These are phyloP conservation scores for Trissolcus brochymenae DNA, from an alignment of 2,888 invertebrate genomes.

Conservation along the genomic window DNA sequence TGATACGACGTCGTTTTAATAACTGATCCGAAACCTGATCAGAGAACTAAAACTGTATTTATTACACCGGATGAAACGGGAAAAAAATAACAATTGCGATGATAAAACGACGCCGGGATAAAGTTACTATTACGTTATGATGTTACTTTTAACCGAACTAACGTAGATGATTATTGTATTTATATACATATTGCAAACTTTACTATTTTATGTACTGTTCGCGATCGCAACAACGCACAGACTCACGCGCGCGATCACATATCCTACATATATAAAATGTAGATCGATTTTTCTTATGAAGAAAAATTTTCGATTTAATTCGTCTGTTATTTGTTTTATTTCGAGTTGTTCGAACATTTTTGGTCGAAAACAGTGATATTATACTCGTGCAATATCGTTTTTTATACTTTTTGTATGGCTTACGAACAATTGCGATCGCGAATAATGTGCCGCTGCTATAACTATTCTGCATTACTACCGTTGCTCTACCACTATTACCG, in stretches of 20 bases:
- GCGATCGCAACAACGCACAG: conserved; percentile 55
- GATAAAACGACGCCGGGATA: conserved; percentile 66
- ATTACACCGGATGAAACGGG: background rate
- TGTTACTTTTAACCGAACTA: conserved; percentile 71
- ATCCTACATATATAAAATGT: conserved; percentile 1
- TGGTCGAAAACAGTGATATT: background rate
- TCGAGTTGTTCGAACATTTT: too few relatives aligned
- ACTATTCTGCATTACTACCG: conserved; percentile 52
- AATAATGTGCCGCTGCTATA: conserved; percentile 46
- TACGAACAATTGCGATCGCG: conserved; percentile 52
- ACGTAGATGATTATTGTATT: conserved; percentile 68
- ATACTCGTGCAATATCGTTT: conserved; percentile 28
- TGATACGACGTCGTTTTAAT: conserved; percentile 61
- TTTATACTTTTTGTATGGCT: conserved; percentile 46
- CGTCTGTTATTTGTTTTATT: too few relatives aligned
- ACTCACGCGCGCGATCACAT: conserved; percentile 19
- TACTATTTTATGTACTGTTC: conserved; percentile 60
- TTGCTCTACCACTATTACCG: conserved; percentile 46
- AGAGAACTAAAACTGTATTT: background rate
- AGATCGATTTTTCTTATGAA: background rate
- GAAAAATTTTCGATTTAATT: background rate
- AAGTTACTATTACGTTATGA: conserved; percentile 74
- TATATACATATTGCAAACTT: conserved; percentile 66
- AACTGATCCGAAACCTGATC: background rate
- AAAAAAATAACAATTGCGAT: background rate